Percentiles rank a stretch among this genome's conserved stretches.
These are phyloP conservation scores for Cyanoderma ruficeps DNA, from an alignment of 2,113 vertebrate species.

Conservation along the genomic window DNA sequence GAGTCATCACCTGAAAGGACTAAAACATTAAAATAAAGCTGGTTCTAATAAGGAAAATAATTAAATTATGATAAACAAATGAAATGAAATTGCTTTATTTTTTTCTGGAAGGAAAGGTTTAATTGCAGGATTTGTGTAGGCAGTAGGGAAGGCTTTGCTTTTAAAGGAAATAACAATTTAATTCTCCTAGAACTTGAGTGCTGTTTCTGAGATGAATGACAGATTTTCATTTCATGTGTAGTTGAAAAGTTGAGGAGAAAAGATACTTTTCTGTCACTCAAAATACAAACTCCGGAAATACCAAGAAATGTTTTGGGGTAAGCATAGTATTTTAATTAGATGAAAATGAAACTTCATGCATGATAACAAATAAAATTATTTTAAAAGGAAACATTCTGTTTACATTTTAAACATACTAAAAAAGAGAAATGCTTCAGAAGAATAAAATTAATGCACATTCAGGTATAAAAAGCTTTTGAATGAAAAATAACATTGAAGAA, in stretches of 20 bases:
- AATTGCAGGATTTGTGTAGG: slow-evolving; percentile 44
- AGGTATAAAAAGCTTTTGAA: neutral
- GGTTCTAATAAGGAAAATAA: slow-evolving; percentile 46
- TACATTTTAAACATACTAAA: neutral
- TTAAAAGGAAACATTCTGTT: neutral
- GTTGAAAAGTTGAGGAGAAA: neutral
- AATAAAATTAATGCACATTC: neutral
- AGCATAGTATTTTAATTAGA: neutral
- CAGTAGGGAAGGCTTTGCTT: slow-evolving; percentile 14
- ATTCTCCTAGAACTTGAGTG: neutral
- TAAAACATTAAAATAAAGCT: slow-evolving; percentile 25
- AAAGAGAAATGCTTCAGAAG: neutral
- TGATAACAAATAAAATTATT: neutral
- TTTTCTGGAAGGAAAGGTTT: slow-evolving; percentile 20
- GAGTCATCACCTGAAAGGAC: slow-evolving; percentile 16
- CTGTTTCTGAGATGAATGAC: neutral
- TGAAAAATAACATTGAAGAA: neutral
- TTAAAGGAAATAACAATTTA: neutral
- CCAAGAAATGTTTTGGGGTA: neutral
- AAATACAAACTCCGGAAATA: neutral
- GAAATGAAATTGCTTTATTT: slow-evolving; percentile 11
- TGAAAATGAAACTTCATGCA: neutral
- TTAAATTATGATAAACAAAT: slow-evolving; percentile 53
- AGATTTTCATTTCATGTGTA: neutral
- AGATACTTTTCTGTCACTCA: neutral